These are phyloP conservation scores for Paralvinella palmiformis DNA, from an alignment of 1,140 invertebrate genomes.

Conservation along the genomic window DNA sequence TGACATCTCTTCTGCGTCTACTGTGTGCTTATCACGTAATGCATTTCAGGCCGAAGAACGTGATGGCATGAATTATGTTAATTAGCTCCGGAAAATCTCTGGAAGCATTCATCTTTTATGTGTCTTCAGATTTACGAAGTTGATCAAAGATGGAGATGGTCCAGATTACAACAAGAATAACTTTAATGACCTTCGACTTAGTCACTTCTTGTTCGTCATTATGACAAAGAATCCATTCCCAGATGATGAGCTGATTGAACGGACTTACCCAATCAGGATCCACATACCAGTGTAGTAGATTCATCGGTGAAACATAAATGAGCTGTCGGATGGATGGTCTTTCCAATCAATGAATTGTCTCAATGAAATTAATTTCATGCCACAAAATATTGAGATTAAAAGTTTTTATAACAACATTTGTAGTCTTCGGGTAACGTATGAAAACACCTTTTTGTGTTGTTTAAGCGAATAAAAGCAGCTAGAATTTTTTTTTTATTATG, in stretches of 20 bases:
- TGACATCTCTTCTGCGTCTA: neutral
- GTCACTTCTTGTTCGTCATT: constrained; percentile 40
- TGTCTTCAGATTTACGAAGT: constrained; percentile 31
- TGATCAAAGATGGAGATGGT: constrained; percentile 35
- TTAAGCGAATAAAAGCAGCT: too few relatives aligned
- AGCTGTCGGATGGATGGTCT: too few relatives aligned
- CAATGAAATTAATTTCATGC: too few relatives aligned
- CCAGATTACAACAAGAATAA: constrained; percentile 37
- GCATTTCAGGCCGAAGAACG: constrained; percentile 7
- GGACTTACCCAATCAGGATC: constrained; percentile 34
- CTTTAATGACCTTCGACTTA: constrained; percentile 32
- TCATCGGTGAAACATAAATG: too few relatives aligned
- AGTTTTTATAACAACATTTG: too few relatives aligned
- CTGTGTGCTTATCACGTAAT: neutral
- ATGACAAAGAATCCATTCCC: constrained; percentile 41
- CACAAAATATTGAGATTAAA: too few relatives aligned
- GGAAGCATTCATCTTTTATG: constrained; percentile 9
- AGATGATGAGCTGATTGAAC: constrained; percentile 27
- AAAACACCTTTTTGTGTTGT: too few relatives aligned
- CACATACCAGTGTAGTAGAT: too few relatives aligned
- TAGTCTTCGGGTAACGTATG: too few relatives aligned
- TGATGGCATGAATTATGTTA: constrained; percentile 11
- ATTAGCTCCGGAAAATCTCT: constrained; percentile 10
- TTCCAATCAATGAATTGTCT: too few relatives aligned
- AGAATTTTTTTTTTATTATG: too few relatives aligned